These are phyloP conservation scores for Octodonta nipae DNA, from an alignment of 2,888 invertebrate genomes.

Conservation along the genomic window DNA sequence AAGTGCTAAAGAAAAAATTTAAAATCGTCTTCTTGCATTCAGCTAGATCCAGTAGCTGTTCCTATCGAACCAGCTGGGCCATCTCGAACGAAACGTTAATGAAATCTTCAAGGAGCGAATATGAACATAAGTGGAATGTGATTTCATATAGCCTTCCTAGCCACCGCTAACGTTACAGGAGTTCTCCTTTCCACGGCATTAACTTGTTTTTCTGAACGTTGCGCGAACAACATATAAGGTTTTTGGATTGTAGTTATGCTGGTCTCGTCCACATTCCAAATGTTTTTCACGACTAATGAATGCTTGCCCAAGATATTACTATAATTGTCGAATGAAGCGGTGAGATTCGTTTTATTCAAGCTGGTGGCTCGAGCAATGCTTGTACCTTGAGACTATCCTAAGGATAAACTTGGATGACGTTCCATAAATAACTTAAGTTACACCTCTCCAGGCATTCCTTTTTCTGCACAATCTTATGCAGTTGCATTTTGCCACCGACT, in stretches of 20 bases:
- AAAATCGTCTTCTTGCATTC: constrained; percentile 7
- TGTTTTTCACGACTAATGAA: constrained; percentile 2
- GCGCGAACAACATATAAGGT: constrained; percentile 6
- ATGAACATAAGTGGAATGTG: background rate
- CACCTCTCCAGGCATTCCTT: constrained; percentile 2
- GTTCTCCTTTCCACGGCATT: constrained; percentile 5
- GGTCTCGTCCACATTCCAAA: constrained; percentile 6
- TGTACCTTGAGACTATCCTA: constrained; percentile 5
- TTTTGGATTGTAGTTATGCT: constrained; percentile 6
- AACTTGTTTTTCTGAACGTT: constrained; percentile 7
- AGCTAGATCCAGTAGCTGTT: constrained; percentile 5
- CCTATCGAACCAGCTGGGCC: constrained; percentile 7
- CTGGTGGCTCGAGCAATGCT: constrained; percentile 6
- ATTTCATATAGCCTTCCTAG: background rate
- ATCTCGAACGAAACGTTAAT: constrained; percentile 6
- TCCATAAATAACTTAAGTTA: constrained; percentile 4
- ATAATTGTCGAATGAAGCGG: constrained; percentile 2
- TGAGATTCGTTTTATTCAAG: too few relatives aligned
- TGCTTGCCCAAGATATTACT: constrained; percentile 3
- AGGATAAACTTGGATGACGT: constrained; percentile 3
- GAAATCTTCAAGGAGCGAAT: constrained; percentile 2
- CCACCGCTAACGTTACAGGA: constrained; percentile 1
- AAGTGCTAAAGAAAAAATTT: constrained; percentile 1
- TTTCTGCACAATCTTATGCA: too few relatives aligned
- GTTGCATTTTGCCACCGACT: too few relatives aligned